These are phyloP conservation scores for Brachyalestes nurse DNA, from an alignment of 2,797 vertebrate genomes.

Conservation along the genomic window DNA sequence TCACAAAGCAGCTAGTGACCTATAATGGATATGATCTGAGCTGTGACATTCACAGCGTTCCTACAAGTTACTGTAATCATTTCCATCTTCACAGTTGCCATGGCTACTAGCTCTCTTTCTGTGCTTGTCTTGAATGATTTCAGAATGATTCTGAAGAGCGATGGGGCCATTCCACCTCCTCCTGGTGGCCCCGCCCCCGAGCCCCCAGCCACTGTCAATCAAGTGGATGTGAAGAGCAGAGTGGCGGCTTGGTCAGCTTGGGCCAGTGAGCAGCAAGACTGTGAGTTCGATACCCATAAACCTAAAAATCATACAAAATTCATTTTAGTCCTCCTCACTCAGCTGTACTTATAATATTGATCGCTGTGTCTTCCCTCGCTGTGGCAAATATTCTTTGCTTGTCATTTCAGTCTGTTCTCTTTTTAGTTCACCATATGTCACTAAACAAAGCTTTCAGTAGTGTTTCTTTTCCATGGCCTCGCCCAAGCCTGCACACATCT, in stretches of 20 bases:
- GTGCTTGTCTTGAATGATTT: not conserved
- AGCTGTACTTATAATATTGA: not conserved
- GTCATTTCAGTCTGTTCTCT: not conserved
- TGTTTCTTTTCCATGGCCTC: not conserved
- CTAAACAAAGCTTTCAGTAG: not conserved
- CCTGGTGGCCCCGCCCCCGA: slow-evolving; percentile 85
- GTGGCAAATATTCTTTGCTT: not conserved
- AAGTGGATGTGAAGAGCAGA: slow-evolving; percentile 84
- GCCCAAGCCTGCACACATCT: not conserved
- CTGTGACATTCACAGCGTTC: not conserved
- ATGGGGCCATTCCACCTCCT: slow-evolving; percentile 86
- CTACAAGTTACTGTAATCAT: not conserved
- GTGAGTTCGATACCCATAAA: slow-evolving; percentile 73
- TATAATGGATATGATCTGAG: not conserved
- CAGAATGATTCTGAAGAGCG: slow-evolving; percentile 91
- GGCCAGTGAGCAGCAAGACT: slow-evolving; percentile 86
- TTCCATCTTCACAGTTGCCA: slow-evolving; percentile 23
- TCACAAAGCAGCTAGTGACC: not conserved
- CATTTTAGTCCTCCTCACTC: not conserved
- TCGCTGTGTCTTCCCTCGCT: not conserved
- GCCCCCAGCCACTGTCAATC: slow-evolving; percentile 79
- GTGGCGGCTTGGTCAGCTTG: slow-evolving; percentile 89
- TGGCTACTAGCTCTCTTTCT: slow-evolving; percentile 30
- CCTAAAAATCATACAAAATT: not conserved
- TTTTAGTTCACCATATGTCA: not conserved